phyloP scores from a whole-genome alignment of 2,797 vertebrate species.

The Decapterus maruadsi region DNA sequence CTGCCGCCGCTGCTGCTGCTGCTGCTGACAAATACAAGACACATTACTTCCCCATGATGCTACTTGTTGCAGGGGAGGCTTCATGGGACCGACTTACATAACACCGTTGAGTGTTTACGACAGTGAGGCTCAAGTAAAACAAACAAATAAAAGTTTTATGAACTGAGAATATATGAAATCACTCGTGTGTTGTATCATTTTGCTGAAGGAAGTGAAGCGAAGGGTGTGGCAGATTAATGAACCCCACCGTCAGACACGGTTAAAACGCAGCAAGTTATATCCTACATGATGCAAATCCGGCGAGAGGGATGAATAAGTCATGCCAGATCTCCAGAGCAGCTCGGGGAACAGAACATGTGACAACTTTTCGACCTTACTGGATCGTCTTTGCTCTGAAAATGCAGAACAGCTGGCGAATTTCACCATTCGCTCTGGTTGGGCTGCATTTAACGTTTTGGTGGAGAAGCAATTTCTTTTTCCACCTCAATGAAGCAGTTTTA shows the following conservation, averaged over 20 bases:
- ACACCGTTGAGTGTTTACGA: constrained; percentile 55
- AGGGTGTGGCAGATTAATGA: background rate
- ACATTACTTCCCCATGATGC: constrained; percentile 57
- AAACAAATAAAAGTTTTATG: constrained; percentile 58
- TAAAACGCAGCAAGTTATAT: background rate
- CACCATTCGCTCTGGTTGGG: constrained; percentile 56
- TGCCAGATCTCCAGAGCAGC: constrained; percentile 12
- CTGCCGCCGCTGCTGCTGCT: constrained; percentile 25
- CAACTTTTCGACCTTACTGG: constrained; percentile 41
- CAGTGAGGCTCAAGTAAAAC: constrained; percentile 38
- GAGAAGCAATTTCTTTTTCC: constrained; percentile 66
- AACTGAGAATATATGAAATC: constrained; percentile 43
- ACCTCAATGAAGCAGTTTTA: constrained; percentile 38
- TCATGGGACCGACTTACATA: constrained; percentile 57
- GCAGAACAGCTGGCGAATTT: constrained; percentile 66
- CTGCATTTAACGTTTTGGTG: constrained; percentile 58
- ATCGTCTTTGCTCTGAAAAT: constrained; percentile 53
- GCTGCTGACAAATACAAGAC: constrained; percentile 55
- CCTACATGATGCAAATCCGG: constrained; percentile 17
- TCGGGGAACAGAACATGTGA: constrained; percentile 52
- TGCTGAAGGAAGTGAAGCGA: background rate
- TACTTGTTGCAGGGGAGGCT: constrained; percentile 51
- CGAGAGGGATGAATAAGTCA: constrained; percentile 10
- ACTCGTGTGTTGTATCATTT: constrained; percentile 11
- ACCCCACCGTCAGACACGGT: background rate